phyloP scores from a whole-genome alignment of 2,113 vertebrate species.

The Campylomormyrus numenius region DNA sequence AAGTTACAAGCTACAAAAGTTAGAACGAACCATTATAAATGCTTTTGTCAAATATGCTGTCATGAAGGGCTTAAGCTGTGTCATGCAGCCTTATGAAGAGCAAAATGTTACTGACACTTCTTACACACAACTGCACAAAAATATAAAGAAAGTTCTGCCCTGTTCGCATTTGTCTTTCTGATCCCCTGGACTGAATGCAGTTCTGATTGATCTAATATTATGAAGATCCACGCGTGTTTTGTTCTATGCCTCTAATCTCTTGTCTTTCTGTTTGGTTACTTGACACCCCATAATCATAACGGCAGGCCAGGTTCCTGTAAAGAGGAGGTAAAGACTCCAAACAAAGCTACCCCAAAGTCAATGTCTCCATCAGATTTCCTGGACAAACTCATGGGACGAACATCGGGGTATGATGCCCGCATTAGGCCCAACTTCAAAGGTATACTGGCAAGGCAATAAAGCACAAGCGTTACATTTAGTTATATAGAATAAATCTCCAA shows the following conservation, averaged over 20 bases:
- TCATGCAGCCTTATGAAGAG: neutral
- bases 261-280: neutral
- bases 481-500: slow-evolving; percentile 55
- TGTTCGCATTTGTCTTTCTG: neutral
- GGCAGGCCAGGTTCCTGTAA: slow-evolving; percentile 76
- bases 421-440: slow-evolving; percentile 96
- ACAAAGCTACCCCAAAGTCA: slow-evolving; percentile 54
- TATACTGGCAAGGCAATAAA: slow-evolving; percentile 54
- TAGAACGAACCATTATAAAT: neutral
- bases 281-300: neutral
- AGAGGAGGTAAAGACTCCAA: slow-evolving; percentile 73
- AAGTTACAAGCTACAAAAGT: neutral
- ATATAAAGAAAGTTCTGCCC: neutral
- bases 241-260: neutral
- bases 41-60: neutral
- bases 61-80: neutral
- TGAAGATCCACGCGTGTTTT: neutral
- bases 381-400: slow-evolving; percentile 91
- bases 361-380: slow-evolving; percentile 90
- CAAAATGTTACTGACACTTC: neutral
- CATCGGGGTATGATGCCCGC: slow-evolving; percentile 87
- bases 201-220: neutral
- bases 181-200: neutral
- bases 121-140: neutral
- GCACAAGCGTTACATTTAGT: slow-evolving; percentile 68